These are phyloP conservation scores for Cinara cedri DNA, from an alignment of 2,888 invertebrate genomes.

Conservation along the genomic window DNA sequence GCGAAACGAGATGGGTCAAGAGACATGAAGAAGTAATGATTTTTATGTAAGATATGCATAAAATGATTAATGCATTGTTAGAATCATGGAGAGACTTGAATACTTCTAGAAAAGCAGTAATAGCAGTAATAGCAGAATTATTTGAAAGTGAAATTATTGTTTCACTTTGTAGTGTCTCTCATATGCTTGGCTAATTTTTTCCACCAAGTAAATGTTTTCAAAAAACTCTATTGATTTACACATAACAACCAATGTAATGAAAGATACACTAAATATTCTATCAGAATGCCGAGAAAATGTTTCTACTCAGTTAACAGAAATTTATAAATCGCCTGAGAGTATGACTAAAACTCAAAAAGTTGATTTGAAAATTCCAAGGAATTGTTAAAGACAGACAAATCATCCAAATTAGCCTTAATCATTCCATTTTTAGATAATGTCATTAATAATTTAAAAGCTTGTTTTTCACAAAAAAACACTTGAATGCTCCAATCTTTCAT, in stretches of 20 bases:
- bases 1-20: constrained; percentile 60
- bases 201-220: constrained; percentile 25
- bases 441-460: background rate
- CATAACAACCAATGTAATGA: constrained; percentile 27
- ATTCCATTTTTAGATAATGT: constrained; percentile 1
- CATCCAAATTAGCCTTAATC: background rate
- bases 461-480: constrained; percentile 6
- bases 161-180: background rate
- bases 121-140: background rate
- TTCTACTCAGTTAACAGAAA: background rate
- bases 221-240: constrained; percentile 28
- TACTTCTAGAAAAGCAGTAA: constrained; percentile 49
- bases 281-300: constrained; percentile 23
- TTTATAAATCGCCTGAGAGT: constrained; percentile 2
- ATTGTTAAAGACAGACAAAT: background rate
- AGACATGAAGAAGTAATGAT: constrained; percentile 58
- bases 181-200: constrained; percentile 1
- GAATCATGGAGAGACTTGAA: constrained; percentile 23
- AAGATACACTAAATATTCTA: constrained; percentile 17
- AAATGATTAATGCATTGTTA: constrained; percentile 55
- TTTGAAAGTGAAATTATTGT: constrained; percentile 10
- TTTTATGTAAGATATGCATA: constrained; percentile 40
- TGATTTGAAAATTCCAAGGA: constrained; percentile 2
- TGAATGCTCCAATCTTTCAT: constrained; percentile 7
- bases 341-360: background rate